These are phyloP conservation scores for Morone saxatilis DNA, from an alignment of 2,113 vertebrate species.

Conservation along the genomic window DNA sequence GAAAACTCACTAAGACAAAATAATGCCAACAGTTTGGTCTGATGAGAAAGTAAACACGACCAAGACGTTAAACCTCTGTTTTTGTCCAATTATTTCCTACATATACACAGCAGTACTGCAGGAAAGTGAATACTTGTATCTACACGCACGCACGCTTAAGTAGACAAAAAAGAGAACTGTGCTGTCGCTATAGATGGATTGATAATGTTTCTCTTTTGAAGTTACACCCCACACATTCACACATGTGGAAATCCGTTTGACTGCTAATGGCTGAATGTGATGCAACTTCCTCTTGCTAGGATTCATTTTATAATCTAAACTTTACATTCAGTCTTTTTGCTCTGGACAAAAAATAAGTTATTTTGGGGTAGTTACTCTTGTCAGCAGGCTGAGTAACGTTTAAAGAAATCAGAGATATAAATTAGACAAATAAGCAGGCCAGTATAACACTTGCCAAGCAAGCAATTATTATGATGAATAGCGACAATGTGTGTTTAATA, in stretches of 20 bases:
- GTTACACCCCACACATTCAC: background rate
- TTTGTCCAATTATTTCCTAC: constrained; percentile 42
- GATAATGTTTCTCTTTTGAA: background rate
- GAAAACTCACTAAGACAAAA: constrained; percentile 18
- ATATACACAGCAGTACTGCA: constrained; percentile 4
- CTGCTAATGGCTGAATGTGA: constrained; percentile 8
- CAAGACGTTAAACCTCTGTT: constrained; percentile 1
- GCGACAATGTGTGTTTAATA: constrained; percentile 45
- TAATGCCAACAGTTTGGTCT: constrained; percentile 20
- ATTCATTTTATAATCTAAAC: constrained; percentile 12
- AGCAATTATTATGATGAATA: constrained; percentile 55
- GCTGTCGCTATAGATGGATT: constrained; percentile 14
- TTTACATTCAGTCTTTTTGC: background rate
- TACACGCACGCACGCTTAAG: background rate
- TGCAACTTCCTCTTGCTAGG: background rate
- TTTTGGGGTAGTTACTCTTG: background rate
- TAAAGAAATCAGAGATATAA: constrained; percentile 28
- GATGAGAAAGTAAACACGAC: constrained; percentile 28
- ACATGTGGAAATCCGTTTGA: background rate
- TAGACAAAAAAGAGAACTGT: background rate
- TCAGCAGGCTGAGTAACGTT: constrained; percentile 5
- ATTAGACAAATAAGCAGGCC: constrained; percentile 32
- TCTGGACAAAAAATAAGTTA: background rate
- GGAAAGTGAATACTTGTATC: constrained; percentile 17
- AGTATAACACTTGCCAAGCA: constrained; percentile 18